A percentile compares a stretch with the other conserved stretches of the same genome.
These are phyloP conservation scores for Etheostoma perlongum DNA, from an alignment of 2,797 vertebrate genomes.

Conservation along the genomic window DNA sequence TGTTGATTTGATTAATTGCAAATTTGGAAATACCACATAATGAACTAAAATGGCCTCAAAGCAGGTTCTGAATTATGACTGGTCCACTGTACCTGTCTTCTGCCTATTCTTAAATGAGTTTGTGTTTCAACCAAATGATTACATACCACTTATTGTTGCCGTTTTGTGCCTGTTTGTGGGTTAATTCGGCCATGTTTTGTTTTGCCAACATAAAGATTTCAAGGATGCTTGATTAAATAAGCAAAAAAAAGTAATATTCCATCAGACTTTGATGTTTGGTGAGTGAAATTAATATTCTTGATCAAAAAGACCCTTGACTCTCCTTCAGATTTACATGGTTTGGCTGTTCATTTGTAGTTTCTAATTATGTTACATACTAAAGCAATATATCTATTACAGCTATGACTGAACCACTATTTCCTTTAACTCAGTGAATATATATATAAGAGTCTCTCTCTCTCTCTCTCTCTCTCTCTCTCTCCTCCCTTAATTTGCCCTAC, in stretches of 20 bases:
- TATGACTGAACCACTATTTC: constrained; percentile 50
- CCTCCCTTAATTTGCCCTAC: constrained; percentile 50
- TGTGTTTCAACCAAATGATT: neutral
- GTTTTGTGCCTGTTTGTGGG: too few relatives aligned
- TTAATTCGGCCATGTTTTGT: neutral
- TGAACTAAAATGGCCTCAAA: neutral
- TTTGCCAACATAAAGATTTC: neutral
- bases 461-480: constrained; percentile 21
- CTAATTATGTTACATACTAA: constrained; percentile 37
- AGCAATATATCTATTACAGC: constrained; percentile 47
- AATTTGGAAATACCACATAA: neutral
- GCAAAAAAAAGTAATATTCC: neutral
- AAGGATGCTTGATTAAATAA: neutral
- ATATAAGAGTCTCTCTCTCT: constrained; percentile 30
- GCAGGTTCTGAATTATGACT: neutral
- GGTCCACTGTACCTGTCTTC: neutral
- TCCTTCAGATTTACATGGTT: constrained; percentile 18
- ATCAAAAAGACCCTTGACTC: neutral
- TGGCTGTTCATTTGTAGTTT: constrained; percentile 7
- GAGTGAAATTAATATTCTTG: neutral
- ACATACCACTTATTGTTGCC: neutral
- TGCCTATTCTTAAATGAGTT: neutral
- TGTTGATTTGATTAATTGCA: constrained; percentile 1
- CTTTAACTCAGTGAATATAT: constrained; percentile 56
- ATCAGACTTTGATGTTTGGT: neutral